Conservation (phyloP, 1,140 invertebrate species). For the Lamellibrachia luymesi region DNA sequence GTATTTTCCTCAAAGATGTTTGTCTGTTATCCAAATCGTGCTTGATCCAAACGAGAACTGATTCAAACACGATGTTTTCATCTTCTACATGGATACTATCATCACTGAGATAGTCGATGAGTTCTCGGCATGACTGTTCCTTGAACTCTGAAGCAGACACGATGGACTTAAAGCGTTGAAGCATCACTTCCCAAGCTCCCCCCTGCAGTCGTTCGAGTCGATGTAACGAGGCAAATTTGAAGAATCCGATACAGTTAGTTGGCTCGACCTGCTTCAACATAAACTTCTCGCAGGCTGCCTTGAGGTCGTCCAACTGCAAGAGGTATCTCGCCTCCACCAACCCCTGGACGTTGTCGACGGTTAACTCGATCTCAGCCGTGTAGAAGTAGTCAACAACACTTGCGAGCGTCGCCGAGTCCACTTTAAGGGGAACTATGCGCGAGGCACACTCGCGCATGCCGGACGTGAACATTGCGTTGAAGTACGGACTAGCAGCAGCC, state of each 20-base stretch:
- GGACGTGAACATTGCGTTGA: slow-evolving; percentile 27
- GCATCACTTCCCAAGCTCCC: neutral
- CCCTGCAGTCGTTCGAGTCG: neutral
- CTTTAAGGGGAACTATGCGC: neutral
- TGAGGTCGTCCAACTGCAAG: slow-evolving; percentile 8
- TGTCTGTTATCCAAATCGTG: neutral
- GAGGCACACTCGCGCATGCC: neutral
- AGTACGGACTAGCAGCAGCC: slow-evolving; percentile 30
- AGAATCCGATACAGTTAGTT: slow-evolving; percentile 16
- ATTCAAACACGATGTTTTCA: neutral
- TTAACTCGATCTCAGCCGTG: slow-evolving; percentile 14
- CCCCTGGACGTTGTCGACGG: neutral
- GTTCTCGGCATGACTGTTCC: neutral
- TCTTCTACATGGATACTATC: neutral
- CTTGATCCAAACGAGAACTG: neutral
- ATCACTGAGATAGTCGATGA: slow-evolving; percentile 8
- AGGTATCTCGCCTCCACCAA: neutral
- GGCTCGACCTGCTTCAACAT: neutral
- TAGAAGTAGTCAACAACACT: slow-evolving; percentile 11
- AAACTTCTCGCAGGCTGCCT: neutral
- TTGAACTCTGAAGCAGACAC: neutral
- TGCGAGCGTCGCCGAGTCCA: neutral
- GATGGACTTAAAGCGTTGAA: neutral
- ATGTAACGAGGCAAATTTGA: neutral
- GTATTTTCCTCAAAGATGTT: neutral